A percentile compares a stretch with the other conserved stretches of the same genome.
These are phyloP conservation scores for Phycodurus eques DNA, from an alignment of 2,113 vertebrate genomes.

Conservation along the genomic window DNA sequence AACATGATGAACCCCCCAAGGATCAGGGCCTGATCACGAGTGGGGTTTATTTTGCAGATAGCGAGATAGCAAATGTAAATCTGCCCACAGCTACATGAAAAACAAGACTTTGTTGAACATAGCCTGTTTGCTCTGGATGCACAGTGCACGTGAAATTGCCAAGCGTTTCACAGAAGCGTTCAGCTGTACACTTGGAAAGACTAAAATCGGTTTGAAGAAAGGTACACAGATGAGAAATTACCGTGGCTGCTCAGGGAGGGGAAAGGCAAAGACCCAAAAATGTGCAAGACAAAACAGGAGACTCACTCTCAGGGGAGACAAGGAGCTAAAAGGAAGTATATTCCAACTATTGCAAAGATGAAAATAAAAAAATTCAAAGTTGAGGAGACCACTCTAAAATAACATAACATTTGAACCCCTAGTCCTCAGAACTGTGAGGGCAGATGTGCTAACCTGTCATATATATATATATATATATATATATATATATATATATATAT, in stretches of 20 bases:
- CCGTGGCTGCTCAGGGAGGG: constrained; percentile 6
- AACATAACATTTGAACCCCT: too few species aligned
- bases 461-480: too few species aligned
- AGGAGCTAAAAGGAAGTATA: constrained; percentile 26
- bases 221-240: constrained; percentile 14
- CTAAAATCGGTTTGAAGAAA: constrained; percentile 47
- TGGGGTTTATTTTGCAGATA: constrained; percentile 41
- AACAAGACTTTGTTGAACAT: constrained; percentile 52
- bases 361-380: constrained; percentile 25
- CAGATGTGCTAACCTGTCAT: too few species aligned
- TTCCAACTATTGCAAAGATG: constrained; percentile 38
- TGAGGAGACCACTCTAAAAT: constrained; percentile 8
- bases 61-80: background rate
- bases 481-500: too few species aligned
- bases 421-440: too few species aligned
- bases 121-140: constrained; percentile 7
- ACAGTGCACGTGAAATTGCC: constrained; percentile 9
- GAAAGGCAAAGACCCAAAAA: constrained; percentile 36
- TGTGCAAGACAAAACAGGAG: constrained; percentile 41
- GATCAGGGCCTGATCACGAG: constrained; percentile 36
- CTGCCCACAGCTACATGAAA: constrained; percentile 36
- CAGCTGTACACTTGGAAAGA: constrained; percentile 13
- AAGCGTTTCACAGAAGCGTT: constrained; percentile 10
- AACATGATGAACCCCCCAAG: constrained; percentile 15
- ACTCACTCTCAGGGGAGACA: constrained; percentile 30